A percentile compares a stretch with the other conserved stretches of the same genome.
Conservation (phyloP, 2,113 vertebrate genomes). For the Eublepharis macularius region DNA sequence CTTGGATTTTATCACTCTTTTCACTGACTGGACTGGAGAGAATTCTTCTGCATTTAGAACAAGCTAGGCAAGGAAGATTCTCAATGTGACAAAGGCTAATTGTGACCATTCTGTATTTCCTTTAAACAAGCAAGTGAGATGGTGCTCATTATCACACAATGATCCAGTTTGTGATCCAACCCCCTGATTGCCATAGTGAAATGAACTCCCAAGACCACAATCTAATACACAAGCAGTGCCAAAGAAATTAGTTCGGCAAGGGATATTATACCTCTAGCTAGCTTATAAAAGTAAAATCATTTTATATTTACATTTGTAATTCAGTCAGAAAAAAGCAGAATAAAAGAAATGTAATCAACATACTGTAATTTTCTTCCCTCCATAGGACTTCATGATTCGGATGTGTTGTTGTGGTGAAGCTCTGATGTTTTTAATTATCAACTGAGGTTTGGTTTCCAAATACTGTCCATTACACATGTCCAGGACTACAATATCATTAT, state of each 20-base stretch:
- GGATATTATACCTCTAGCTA: background rate
- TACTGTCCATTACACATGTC: constrained; percentile 79
- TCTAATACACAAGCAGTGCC: background rate
- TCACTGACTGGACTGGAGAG: too few relatives aligned
- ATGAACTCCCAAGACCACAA: too few relatives aligned
- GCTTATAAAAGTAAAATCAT: background rate
- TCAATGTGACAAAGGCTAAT: too few relatives aligned
- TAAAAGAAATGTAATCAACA: constrained; percentile 15
- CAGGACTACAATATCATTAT: constrained; percentile 68
- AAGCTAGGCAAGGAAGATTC: too few relatives aligned
- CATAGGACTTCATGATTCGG: constrained; percentile 78
- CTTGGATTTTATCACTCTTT: too few relatives aligned
- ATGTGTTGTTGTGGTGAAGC: constrained; percentile 28
- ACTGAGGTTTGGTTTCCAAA: constrained; percentile 67
- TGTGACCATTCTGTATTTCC: too few relatives aligned
- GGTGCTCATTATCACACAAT: background rate
- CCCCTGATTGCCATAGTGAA: background rate
- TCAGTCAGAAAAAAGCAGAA: background rate
- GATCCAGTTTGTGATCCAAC: background rate
- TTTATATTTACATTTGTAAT: background rate
- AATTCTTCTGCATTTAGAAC: too few relatives aligned
- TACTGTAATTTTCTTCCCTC: constrained; percentile 85
- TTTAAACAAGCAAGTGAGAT: too few relatives aligned
- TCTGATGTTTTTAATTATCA: constrained; percentile 64
- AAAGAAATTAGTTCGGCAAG: background rate